phyloP scores from a whole-genome alignment of 2,113 vertebrate species.

The Leptosomus discolor region DNA sequence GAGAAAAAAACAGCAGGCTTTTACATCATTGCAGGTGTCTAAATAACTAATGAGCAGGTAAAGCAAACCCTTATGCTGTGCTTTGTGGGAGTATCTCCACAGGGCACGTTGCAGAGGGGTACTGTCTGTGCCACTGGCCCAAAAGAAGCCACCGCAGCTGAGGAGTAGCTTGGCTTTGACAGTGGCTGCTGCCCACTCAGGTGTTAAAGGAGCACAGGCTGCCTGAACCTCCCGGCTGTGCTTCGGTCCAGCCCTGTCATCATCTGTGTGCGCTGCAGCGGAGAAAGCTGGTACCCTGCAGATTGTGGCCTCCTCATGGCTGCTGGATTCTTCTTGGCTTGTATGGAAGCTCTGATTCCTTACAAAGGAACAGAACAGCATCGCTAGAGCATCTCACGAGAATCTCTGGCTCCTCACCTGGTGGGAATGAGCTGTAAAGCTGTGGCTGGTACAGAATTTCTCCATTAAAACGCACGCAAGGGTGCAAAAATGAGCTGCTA shows the following conservation, averaged over 20 bases:
- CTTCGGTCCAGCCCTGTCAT: background rate
- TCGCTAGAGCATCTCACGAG: background rate
- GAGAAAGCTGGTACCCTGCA: background rate
- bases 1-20: background rate
- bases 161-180: background rate
- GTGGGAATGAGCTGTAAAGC: background rate
- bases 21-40: background rate
- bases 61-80: background rate
- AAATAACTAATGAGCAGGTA: background rate
- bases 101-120: background rate
- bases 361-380: background rate
- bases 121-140: background rate
- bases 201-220: background rate
- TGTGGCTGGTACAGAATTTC: background rate
- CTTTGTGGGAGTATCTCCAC: background rate
- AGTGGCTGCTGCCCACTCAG: background rate
- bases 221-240: background rate
- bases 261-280: background rate
- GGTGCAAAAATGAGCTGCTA: background rate
- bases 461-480: background rate
- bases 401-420: background rate
- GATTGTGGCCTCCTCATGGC: rapidly evolving
- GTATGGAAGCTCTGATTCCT: background rate
- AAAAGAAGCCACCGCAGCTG: background rate
- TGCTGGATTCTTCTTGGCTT: background rate